Base-by-base conservation (phyloP, 2,113 vertebrate species). In the Promerops cafer region DNA sequence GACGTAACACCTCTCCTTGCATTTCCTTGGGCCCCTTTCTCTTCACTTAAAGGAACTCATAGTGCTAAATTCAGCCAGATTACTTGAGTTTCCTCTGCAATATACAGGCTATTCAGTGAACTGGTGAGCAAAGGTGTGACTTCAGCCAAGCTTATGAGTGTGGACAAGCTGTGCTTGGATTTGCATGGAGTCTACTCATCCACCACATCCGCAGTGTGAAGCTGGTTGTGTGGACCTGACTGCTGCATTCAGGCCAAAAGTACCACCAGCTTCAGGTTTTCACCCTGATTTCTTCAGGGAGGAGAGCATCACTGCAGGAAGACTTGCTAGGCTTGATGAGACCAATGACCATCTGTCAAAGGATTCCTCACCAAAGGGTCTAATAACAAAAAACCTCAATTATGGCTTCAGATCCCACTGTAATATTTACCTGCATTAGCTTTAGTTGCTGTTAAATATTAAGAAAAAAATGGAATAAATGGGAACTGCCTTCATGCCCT, bases 11-110 rank as follows among this genome's bases (percentile, higher is more conserved):
- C 13, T 71, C 44, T 78, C 56, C 33, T 53, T 77, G 59, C 33
- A 31, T 95, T 94, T 94, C 71, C 71, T 80, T 50, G 71, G 79
- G 79, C 63, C 63, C 24, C 85, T 90, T 93, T 80, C 82, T 86
- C 81, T 83, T 39, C 33, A 3, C 15, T 42, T 50, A 70, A 83
- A 83, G 39, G 50, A 57, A 27, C 59, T 39, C 6, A 5, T 5
- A 74, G 90, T 66, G 71, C 63, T 88, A 83, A 92, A 30, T 75
- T 76, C 47, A 80, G 57, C 30, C 59, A 72, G 57, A 83, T 57
- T 23, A 19, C 39, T 61, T 70, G 37, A 14, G 30, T 68, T 93
- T 90, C 68, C 83, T 69, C 63, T 83, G 54, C 49, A 60, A 30
- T 35, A 83, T 9, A n/a, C 40, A 57, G 27, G 40, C 59, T 93